phyloP scores from a whole-genome alignment of 2,797 vertebrate genomes.

The Pelobates cultripes region DNA sequence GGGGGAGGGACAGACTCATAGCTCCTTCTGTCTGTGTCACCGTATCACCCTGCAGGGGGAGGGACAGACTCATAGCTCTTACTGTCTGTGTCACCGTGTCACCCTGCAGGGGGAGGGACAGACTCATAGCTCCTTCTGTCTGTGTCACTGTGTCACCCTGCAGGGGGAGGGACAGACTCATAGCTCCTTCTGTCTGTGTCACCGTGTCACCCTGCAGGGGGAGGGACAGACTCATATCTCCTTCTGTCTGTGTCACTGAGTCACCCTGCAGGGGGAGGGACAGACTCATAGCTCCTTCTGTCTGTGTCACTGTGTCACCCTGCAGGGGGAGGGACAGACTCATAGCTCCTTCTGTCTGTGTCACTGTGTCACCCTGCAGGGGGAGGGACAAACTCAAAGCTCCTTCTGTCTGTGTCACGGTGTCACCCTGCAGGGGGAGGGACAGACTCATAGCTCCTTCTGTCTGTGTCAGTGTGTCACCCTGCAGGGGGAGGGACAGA shows the following conservation, averaged over 20 bases:
- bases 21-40: not conserved
- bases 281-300: not conserved
- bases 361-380: not conserved
- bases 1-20: not conserved
- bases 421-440: not conserved
- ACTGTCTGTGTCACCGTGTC: not conserved
- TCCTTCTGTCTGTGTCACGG: not conserved
- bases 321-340: not conserved
- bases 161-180: not conserved
- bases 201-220: not conserved
- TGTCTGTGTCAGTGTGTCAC: no score
- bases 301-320: not conserved
- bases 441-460: not conserved
- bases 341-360: not conserved
- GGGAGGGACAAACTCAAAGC: not conserved
- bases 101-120: not conserved
- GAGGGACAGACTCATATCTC: not conserved
- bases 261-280: not conserved
- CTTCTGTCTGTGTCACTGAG: not conserved
- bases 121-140: not conserved
- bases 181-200: not conserved
- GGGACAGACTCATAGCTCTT: not conserved
- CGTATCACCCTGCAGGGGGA: not conserved
- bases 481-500: no score
- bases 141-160: not conserved